These are phyloP conservation scores for Patella depressa DNA, from an alignment of 2,888 invertebrate genomes.

Conservation along the genomic window DNA sequence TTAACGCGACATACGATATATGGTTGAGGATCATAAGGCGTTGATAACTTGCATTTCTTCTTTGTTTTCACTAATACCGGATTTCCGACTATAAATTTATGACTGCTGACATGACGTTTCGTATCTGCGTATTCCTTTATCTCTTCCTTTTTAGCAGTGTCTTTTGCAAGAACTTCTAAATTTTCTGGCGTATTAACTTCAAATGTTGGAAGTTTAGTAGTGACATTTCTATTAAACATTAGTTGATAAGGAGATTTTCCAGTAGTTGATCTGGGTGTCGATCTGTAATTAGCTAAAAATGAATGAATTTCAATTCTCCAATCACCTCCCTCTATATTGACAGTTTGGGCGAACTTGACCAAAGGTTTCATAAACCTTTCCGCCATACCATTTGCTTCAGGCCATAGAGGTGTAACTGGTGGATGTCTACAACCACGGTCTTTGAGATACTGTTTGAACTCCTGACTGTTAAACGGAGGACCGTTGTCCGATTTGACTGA, in stretches of 20 bases:
- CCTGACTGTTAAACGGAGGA: slow-evolving; percentile 35
- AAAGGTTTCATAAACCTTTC: slow-evolving; percentile 45
- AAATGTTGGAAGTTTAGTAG: background rate
- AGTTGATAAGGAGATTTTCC: background rate
- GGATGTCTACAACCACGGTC: slow-evolving; percentile 38
- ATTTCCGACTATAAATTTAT: slow-evolving; percentile 12
- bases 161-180: slow-evolving; percentile 11
- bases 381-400: slow-evolving; percentile 41
- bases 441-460: background rate
- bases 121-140: slow-evolving; percentile 26
- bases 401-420: slow-evolving; percentile 37
- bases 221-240: background rate
- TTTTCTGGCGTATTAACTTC: background rate
- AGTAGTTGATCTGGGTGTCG: background rate
- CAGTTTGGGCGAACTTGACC: background rate
- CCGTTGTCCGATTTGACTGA: slow-evolving; percentile 37
- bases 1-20: slow-evolving; percentile 19
- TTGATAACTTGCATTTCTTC: slow-evolving; percentile 23
- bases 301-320: background rate
- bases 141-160: slow-evolving; percentile 15
- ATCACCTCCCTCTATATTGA: background rate
- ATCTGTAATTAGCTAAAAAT: background rate
- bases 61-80: slow-evolving; percentile 20
- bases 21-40: slow-evolving; percentile 27
- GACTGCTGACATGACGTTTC: slow-evolving; percentile 1